Conservation (phyloP, 2,888 invertebrate species). For the Plutella xylostella region DNA sequence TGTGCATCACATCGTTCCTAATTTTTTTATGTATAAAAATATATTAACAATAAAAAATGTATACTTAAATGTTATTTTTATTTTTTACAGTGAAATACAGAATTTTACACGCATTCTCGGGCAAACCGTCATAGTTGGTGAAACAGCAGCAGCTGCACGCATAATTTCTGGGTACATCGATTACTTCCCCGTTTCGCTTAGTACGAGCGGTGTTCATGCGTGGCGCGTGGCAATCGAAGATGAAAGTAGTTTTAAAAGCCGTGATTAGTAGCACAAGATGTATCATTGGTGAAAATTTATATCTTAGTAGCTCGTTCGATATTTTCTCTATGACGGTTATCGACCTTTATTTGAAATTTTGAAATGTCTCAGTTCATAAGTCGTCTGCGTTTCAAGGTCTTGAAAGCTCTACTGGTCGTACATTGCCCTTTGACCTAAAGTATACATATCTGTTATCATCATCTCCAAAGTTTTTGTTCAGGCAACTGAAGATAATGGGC, state of each 20-base stretch:
- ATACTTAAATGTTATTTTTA: no score
- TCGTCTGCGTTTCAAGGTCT: slow-evolving; percentile 32
- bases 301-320: slow-evolving; percentile 6
- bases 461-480: no score
- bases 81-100: no score
- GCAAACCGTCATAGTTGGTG: background rate
- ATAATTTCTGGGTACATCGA: slow-evolving; percentile 17
- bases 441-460: no score
- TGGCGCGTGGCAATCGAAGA: slow-evolving; percentile 25
- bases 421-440: no score
- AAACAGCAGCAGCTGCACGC: slow-evolving; percentile 23
- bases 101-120: background rate
- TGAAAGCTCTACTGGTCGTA: slow-evolving; percentile 24
- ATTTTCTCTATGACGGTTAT: slow-evolving; percentile 15
- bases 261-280: slow-evolving; percentile 6
- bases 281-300: background rate
- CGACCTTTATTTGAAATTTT: slow-evolving; percentile 30
- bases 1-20: background rate
- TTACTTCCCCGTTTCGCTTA: slow-evolving; percentile 42
- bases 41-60: no score
- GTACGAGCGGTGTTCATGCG: slow-evolving; percentile 26
- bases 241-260: slow-evolving; percentile 25
- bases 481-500: no score
- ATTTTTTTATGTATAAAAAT: no score
- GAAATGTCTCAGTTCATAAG: slow-evolving; percentile 9